phyloP scores from a whole-genome alignment of 2,113 vertebrate species.

The Oncorhynchus tshawytscha region DNA sequence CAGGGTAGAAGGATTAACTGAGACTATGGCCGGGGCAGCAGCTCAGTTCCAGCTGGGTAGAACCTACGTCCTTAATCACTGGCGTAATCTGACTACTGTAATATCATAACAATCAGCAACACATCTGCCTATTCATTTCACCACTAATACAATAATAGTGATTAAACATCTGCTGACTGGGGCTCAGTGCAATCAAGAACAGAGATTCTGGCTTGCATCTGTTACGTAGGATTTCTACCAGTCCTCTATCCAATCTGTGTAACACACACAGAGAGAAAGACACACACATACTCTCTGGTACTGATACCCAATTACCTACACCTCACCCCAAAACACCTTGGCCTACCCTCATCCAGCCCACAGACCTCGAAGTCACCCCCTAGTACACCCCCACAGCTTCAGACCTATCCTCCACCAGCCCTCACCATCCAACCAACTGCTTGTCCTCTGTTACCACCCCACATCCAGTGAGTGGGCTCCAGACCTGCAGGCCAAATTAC shows the following conservation, averaged over 20 bases:
- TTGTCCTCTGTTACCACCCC: slow-evolving; percentile 20
- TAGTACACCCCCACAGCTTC: neutral
- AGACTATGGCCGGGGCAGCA: neutral
- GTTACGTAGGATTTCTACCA: slow-evolving; percentile 46
- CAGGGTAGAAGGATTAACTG: slow-evolving; percentile 53
- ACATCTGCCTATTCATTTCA: slow-evolving; percentile 79
- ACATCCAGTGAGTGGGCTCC: slow-evolving; percentile 55
- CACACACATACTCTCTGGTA: neutral
- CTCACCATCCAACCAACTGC: neutral
- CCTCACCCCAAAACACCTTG: too few relatives aligned
- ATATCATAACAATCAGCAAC: slow-evolving; percentile 67
- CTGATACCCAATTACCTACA: too few relatives aligned
- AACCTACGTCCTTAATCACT: slow-evolving; percentile 70
- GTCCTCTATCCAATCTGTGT: slow-evolving; percentile 43
- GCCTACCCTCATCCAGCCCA: neutral
- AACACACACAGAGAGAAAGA: slow-evolving; percentile 27
- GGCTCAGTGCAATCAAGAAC: slow-evolving; percentile 70
- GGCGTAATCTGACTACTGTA: slow-evolving; percentile 68
- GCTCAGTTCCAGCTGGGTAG: slow-evolving; percentile 15
- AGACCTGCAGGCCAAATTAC: slow-evolving; percentile 61
- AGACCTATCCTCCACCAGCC: slow-evolving; percentile 4
- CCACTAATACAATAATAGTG: slow-evolving; percentile 77
- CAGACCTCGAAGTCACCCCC: neutral
- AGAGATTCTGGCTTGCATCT: slow-evolving; percentile 71
- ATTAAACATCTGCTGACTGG: slow-evolving; percentile 79